A percentile compares a stretch with the other conserved stretches of the same genome.
phyloP scores from a whole-genome alignment of 1,140 invertebrate species.

The Maconellicoccus hirsutus region DNA sequence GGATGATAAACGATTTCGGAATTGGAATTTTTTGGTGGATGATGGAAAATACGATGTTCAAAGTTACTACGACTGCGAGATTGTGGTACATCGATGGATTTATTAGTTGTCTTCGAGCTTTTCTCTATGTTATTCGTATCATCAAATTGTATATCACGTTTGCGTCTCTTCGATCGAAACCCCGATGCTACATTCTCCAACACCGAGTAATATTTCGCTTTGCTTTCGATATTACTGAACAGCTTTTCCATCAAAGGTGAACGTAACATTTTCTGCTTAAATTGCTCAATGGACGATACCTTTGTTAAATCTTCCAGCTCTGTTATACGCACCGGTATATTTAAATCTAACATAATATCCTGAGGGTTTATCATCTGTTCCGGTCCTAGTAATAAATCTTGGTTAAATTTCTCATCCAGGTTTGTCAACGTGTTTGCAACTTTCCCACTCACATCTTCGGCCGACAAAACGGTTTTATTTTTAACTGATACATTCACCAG shows the following conservation, averaged over 20 bases:
- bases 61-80: too few relatives aligned
- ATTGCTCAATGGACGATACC: not conserved
- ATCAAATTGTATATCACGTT: not conserved
- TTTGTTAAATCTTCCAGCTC: not conserved
- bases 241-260: not conserved
- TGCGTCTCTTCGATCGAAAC: not conserved
- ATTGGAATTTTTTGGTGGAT: too few relatives aligned
- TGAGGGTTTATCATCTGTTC: not conserved
- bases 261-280: not conserved
- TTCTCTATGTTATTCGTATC: too few relatives aligned
- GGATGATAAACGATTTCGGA: too few relatives aligned
- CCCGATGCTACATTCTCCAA: not conserved
- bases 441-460: not conserved
- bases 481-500: not conserved
- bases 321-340: not conserved
- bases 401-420: not conserved
- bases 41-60: too few relatives aligned
- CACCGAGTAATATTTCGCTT: not conserved
- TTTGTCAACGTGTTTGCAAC: not conserved
- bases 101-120: too few relatives aligned
- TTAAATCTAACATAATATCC: not conserved
- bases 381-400: not conserved
- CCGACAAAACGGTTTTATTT: not conserved
- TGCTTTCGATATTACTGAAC: not conserved
- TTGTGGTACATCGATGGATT: too few relatives aligned